Percentiles rank a stretch among this genome's conserved stretches.
phyloP scores from a whole-genome alignment of 1,140 invertebrate species.

The Lordiphosa collinella region DNA sequence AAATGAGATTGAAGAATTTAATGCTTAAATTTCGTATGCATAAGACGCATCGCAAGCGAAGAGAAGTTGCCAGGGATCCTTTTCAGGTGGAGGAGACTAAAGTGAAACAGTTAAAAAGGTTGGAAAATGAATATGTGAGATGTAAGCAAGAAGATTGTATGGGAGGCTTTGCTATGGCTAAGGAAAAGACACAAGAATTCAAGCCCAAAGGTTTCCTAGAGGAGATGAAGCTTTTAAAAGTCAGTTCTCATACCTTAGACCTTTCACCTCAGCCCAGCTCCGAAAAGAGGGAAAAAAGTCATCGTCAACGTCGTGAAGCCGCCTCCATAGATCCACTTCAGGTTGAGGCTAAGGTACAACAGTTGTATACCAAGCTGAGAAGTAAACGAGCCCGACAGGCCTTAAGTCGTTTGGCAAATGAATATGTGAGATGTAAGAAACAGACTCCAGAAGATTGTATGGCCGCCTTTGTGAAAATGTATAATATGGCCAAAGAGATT shows the following conservation, averaged over 20 bases:
- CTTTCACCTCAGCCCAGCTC: slow-evolving; percentile 14
- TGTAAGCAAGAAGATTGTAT: too few species aligned
- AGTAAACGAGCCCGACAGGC: slow-evolving; percentile 53
- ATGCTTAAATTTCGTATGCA: slow-evolving; percentile 51
- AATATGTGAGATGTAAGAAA: slow-evolving; percentile 67
- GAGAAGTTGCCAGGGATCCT: slow-evolving; percentile 38
- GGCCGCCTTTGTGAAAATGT: slow-evolving; percentile 67
- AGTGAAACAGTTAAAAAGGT: too few species aligned
- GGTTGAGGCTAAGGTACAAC: slow-evolving; percentile 43
- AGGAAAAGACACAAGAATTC: slow-evolving; percentile 18
- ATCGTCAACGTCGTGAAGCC: too few species aligned
- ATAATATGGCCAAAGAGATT: slow-evolving; percentile 66
- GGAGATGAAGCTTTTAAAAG: slow-evolving; percentile 16
- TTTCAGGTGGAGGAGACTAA: slow-evolving; percentile 44
- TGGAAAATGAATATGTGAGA: too few species aligned
- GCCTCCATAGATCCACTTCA: slow-evolving; percentile 51
- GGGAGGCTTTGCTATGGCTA: too few species aligned
- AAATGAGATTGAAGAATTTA: slow-evolving; percentile 41
- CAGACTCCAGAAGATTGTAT: slow-evolving; percentile 63
- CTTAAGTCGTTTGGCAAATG: slow-evolving; percentile 44
- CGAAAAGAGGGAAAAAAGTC: slow-evolving; percentile 1
- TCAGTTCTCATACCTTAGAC: slow-evolving; percentile 33
- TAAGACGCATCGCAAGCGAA: slow-evolving; percentile 20
- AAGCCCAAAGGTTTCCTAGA: slow-evolving; percentile 34
- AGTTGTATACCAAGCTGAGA: slow-evolving; percentile 47